These are phyloP conservation scores for Eretmochelys imbricata DNA, from an alignment of 2,113 vertebrate genomes.

Conservation along the genomic window DNA sequence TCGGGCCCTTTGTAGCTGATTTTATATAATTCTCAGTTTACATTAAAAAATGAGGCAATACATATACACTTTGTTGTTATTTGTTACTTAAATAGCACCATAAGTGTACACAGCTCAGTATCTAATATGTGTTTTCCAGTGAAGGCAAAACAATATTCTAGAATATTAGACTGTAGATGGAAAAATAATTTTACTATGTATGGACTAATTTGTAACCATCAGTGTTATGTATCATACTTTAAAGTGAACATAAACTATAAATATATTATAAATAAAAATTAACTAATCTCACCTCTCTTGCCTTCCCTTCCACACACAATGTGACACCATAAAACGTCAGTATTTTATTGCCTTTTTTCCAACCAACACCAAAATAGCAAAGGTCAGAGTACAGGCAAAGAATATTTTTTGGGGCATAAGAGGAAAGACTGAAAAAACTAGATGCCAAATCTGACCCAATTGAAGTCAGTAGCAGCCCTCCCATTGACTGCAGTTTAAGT, in stretches of 20 bases:
- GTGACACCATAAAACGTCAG: conserved; percentile 8
- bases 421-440: conserved; percentile 19
- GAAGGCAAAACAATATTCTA: neutral
- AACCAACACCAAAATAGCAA: conserved; percentile 45
- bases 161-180: neutral
- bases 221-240: neutral
- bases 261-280: neutral
- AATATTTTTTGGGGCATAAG: neutral
- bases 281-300: neutral
- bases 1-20: conserved; percentile 48
- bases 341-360: conserved; percentile 37
- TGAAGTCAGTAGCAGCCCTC: conserved; percentile 35
- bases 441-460: neutral
- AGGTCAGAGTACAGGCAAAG: conserved; percentile 53
- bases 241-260: conserved; percentile 22
- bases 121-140: conserved; percentile 18
- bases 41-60: conserved; percentile 27
- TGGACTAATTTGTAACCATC: neutral
- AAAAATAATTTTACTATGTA: neutral
- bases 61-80: conserved; percentile 8
- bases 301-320: neutral
- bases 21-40: conserved; percentile 39
- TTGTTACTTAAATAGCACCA: conserved; percentile 29
- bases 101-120: conserved; percentile 25
- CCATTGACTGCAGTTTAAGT: neutral